Percentiles rank a stretch among this genome's conserved stretches.
Conservation (phyloP, 2,797 vertebrate species). For the Takifugu rubripes region DNA sequence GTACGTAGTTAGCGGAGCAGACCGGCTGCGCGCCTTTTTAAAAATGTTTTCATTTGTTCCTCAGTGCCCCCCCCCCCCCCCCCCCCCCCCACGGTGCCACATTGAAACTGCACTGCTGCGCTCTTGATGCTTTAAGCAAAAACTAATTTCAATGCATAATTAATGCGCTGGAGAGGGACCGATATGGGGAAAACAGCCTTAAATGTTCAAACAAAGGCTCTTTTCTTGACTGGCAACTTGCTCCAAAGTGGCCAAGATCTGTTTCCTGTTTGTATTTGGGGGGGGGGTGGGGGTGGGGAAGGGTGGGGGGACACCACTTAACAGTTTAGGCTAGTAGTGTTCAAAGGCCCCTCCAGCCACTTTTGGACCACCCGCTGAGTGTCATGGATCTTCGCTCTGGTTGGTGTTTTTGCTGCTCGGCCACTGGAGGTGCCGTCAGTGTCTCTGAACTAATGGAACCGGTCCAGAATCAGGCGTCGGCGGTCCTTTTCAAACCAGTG, state of each 20-base stretch:
- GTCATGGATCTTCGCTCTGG: conserved; percentile 22
- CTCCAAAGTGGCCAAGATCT: conserved; percentile 24
- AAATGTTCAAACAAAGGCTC: conserved; percentile 52
- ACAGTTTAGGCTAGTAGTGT: conserved; percentile 44
- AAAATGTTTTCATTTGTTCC: conserved; percentile 34
- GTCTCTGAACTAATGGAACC: conserved; percentile 19
- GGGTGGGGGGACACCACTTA: conserved; percentile 50
- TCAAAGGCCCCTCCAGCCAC: conserved; percentile 45
- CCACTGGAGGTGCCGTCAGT: too few species aligned
- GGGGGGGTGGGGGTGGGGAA: conserved; percentile 38
- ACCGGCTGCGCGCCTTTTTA: conserved; percentile 17
- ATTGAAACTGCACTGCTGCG: conserved; percentile 36
- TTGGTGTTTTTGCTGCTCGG: conserved; percentile 27
- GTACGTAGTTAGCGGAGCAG: conserved; percentile 1
- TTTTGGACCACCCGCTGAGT: conserved; percentile 42
- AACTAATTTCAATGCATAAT: conserved; percentile 60
- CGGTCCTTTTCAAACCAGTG: too few species aligned
- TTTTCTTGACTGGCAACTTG: conserved; percentile 25
- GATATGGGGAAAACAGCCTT: conserved; percentile 18
- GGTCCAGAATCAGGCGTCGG: conserved; percentile 34
- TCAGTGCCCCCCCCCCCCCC: conserved; percentile 39
- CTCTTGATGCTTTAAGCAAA: conserved; percentile 61
- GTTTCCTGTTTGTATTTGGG: conserved; percentile 24
- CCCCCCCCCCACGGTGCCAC: conserved; percentile 16
- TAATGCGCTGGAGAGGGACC: conserved; percentile 49